Base-by-base conservation (phyloP, 2,888 invertebrate genomes). In the Drosophila stalkeri region DNA sequence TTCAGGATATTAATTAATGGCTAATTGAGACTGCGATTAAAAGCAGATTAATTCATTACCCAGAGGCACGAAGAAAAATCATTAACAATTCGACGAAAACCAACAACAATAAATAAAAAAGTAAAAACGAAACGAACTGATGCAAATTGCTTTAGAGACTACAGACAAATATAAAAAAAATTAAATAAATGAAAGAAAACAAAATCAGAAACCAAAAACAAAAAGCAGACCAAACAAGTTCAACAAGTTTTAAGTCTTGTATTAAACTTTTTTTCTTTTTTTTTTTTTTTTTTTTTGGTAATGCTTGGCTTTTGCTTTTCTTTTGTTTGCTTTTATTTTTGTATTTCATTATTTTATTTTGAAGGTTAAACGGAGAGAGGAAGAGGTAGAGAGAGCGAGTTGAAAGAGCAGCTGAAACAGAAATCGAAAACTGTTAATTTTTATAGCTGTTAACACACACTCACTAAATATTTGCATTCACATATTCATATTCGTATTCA, bases 371-470 rank as follows among this genome's bases (percentile, higher is more conserved):
- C 14, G 18, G 20, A 62, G 37, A 41, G 20, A 64, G 37, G 23
- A 5, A 62, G 39, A 63, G 41, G 47, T 18, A 23, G 20, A 35
- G 12, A 55, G 33, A n/a, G 27, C 51, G 46, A 56, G 60, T 54
- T 52, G 27, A 35, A 47, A 37, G 35, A 74, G 56, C 49, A 54
- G 51, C 75, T 75, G 73, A 68, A 77, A 70, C 41, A 43, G 63
- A 80, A 80, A 80, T 63, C 74, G 76, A 87, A 82, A 89, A 82
- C 77, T 86, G 84, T 86, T 89, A 86, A 82, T 86, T 86, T 76
- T 64, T 52, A 44, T 72, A 62, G 67, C 70, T 62, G 31, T 87
- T 86, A 81, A 75, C 89, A 73, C 78, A 81, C 70, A 43, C 74
- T 73, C 69, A 77, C 82, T 86, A 88, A 86, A 87, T 80, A 89